Percentiles rank a stretch among this genome's conserved stretches.
These are phyloP conservation scores for Prionace glauca DNA, from an alignment of 2,797 vertebrate genomes.

Conservation along the genomic window DNA sequence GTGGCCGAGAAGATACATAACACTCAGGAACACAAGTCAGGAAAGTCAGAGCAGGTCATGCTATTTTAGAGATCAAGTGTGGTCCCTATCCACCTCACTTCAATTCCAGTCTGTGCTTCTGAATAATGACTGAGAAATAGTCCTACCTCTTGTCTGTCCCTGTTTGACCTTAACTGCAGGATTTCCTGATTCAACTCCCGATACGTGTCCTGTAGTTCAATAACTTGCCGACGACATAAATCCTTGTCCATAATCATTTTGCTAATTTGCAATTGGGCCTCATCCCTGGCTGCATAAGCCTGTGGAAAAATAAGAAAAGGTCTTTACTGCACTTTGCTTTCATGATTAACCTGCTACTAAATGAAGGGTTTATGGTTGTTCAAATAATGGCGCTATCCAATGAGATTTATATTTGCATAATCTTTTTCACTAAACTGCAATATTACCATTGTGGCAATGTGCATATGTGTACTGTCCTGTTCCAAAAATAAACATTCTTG, in stretches of 20 bases:
- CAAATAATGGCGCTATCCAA: neutral
- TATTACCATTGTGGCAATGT: neutral
- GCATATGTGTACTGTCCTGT: neutral
- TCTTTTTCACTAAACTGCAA: neutral
- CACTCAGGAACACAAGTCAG: neutral
- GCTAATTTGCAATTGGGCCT: constrained; percentile 68
- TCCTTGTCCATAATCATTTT: constrained; percentile 73
- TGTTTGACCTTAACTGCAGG: constrained; percentile 26
- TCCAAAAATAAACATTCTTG: neutral
- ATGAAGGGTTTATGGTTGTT: neutral
- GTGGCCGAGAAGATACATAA: neutral
- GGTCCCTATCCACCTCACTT: neutral
- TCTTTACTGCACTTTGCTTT: neutral
- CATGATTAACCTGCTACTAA: neutral
- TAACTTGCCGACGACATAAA: constrained; percentile 63
- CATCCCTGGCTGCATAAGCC: constrained; percentile 72
- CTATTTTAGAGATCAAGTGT: neutral
- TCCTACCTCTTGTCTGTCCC: constrained; percentile 45
- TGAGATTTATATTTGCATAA: neutral
- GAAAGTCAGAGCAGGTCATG: neutral
- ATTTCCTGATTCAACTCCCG: constrained; percentile 54
- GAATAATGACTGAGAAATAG: neutral
- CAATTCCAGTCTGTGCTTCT: neutral
- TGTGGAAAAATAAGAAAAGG: constrained; percentile 42
- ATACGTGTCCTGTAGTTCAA: constrained; percentile 67